Conservation (phyloP, 2,113 vertebrate genomes). For the Ardeotis arabs region DNA sequence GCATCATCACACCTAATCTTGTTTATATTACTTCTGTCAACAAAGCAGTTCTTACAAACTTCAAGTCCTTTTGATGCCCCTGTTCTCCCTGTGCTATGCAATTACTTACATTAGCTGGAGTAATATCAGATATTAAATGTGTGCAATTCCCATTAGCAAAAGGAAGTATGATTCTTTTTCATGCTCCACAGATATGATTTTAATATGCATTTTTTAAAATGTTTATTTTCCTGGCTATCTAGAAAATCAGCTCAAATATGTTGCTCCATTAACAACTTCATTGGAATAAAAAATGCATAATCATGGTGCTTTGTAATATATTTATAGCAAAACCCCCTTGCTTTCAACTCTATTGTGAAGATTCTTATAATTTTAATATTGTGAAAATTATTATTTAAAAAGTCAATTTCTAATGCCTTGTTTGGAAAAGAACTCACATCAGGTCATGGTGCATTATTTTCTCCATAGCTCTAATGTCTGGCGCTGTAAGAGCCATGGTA, state of each 20-base stretch:
- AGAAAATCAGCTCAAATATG: background rate
- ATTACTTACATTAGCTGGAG: background rate
- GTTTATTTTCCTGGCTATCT: background rate
- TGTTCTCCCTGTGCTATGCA: background rate
- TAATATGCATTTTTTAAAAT: background rate
- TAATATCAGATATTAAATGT: background rate
- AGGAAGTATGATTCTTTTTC: background rate
- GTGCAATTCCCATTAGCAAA: background rate
- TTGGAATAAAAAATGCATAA: background rate
- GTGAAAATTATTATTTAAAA: background rate
- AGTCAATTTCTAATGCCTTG: background rate
- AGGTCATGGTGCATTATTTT: background rate
- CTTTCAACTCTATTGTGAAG: background rate
- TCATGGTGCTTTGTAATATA: background rate
- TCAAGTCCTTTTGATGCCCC: background rate
- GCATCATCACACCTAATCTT: constrained; percentile 10
- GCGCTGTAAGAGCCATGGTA: background rate
- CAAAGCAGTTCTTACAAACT: background rate
- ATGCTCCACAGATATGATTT: background rate
- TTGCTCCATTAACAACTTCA: background rate
- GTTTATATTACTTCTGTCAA: constrained; percentile 28
- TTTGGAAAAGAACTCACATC: background rate
- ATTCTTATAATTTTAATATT: background rate
- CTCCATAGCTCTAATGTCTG: background rate
- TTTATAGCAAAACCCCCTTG: background rate